A percentile compares a stretch with the other conserved stretches of the same genome.
phyloP scores from a whole-genome alignment of 2,113 vertebrate genomes.

The Oncorhynchus nerka region DNA sequence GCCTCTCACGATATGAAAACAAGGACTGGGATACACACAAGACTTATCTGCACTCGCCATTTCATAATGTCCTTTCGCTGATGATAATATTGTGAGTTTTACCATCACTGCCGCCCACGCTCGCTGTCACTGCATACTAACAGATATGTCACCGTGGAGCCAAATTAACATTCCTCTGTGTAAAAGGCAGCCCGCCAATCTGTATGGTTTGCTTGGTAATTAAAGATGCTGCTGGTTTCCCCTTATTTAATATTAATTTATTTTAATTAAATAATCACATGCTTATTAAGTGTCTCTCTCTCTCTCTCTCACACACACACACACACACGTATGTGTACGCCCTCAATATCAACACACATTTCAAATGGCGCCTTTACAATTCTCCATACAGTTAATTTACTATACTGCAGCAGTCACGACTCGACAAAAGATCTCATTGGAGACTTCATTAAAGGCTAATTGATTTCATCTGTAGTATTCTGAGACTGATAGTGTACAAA shows the following conservation, averaged over 20 bases:
- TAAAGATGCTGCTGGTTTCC: conserved; percentile 32
- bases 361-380: no score
- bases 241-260: conserved; percentile 54
- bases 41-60: no score
- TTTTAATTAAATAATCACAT: conserved; percentile 42
- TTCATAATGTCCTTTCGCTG: no score
- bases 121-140: no score
- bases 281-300: conserved; percentile 18
- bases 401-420: conserved; percentile 22
- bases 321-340: no score
- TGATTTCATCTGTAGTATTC: conserved; percentile 56
- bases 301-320: conserved; percentile 22
- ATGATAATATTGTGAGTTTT: no score
- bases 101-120: no score
- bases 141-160: no score
- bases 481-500: conserved; percentile 47
- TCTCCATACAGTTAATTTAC: background rate
- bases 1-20: no score
- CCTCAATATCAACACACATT: no score
- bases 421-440: conserved; percentile 35
- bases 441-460: conserved; percentile 67
- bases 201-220: conserved; percentile 38
- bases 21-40: no score
- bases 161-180: no score
- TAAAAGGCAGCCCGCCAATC: background rate